These are phyloP conservation scores for Misgurnus anguillicaudatus DNA, from an alignment of 2,113 vertebrate species.

Conservation along the genomic window DNA sequence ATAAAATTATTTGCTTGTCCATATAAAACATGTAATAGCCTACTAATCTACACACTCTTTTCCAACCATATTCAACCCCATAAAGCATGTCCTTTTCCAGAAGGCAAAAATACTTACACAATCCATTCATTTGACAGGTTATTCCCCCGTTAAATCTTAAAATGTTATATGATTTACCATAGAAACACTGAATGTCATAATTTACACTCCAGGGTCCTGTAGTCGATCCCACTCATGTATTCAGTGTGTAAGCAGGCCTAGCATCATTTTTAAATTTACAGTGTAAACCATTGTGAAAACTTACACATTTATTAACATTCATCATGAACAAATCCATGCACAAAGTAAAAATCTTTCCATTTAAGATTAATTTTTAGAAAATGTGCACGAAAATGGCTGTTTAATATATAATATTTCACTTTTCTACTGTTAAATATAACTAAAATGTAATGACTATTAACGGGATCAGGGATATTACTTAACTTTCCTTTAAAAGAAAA, in stretches of 20 bases:
- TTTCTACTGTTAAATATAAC: not conserved
- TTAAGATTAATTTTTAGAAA: not conserved
- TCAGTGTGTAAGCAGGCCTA: no score
- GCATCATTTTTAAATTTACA: not conserved
- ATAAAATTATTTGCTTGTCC: not conserved
- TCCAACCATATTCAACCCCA: not conserved
- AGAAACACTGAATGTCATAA: not conserved
- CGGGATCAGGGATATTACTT: not conserved
- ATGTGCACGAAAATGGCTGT: not conserved
- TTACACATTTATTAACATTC: not conserved
- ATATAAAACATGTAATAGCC: not conserved
- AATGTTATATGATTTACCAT: not conserved
- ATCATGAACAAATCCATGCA: not conserved
- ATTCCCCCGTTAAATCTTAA: not conserved
- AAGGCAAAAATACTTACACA: not conserved
- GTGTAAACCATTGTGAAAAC: not conserved
- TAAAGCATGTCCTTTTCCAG: no score
- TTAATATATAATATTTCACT: not conserved
- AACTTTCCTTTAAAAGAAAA: not conserved
- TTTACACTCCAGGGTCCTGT: not conserved
- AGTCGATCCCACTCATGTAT: no score
- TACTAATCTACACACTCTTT: not conserved
- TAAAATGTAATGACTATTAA: not conserved
- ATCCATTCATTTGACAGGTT: not conserved
- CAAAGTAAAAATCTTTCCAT: not conserved